Percentiles rank a stretch among this genome's conserved stretches.
These are phyloP conservation scores for Tragelaphus scriptus DNA, from an alignment of 2,113 vertebrate species.

Conservation along the genomic window DNA sequence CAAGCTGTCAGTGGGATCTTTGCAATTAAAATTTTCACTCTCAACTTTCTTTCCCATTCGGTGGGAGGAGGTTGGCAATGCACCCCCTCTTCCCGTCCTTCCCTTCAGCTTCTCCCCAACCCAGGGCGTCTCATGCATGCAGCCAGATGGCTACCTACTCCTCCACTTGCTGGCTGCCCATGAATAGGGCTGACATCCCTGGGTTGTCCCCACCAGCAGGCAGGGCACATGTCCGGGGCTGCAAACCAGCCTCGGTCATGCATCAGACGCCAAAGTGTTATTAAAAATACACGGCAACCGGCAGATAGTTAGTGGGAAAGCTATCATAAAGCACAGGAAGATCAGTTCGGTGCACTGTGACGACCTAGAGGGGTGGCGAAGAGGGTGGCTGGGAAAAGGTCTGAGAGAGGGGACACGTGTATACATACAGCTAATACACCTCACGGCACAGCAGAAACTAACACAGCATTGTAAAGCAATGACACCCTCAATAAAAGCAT, in stretches of 20 bases:
- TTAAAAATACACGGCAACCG: background rate
- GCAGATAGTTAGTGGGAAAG: background rate
- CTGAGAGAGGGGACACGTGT: background rate
- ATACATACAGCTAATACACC: background rate
- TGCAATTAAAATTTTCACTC: conserved; percentile 54
- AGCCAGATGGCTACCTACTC: background rate
- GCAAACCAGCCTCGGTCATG: accelerated
- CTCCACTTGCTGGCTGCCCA: accelerated
- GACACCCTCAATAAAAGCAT: background rate
- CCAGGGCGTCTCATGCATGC: accelerated
- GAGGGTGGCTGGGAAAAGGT: background rate
- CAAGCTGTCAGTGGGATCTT: conserved; percentile 62
- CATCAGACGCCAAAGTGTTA: background rate
- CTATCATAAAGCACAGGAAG: background rate
- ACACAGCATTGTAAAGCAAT: background rate
- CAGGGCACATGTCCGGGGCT: accelerated
- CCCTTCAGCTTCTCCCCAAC: background rate
- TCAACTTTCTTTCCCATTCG: conserved; percentile 3
- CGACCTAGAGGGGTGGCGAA: background rate
- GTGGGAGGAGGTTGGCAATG: background rate
- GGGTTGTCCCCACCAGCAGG: accelerated
- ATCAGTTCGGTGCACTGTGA: background rate
- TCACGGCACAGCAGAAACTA: background rate
- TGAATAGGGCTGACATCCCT: background rate
- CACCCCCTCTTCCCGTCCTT: background rate